A percentile compares a stretch with the other conserved stretches of the same genome.
phyloP scores from a whole-genome alignment of 2,797 vertebrate genomes.

The Schizopygopsis pylzovi region DNA sequence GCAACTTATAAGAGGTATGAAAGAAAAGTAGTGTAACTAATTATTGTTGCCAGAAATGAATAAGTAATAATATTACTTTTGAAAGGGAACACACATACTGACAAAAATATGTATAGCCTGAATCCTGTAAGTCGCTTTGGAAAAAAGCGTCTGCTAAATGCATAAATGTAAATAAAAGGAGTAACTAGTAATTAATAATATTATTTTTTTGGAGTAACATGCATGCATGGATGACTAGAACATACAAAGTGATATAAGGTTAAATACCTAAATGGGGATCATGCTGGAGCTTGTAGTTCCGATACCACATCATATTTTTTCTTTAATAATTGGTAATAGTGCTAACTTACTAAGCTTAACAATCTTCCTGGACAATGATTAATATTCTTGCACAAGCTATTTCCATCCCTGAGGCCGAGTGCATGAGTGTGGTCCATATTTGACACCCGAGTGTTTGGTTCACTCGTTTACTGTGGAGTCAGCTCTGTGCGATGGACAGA shows the following conservation, averaged over 20 bases:
- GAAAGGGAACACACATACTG: too few relatives aligned
- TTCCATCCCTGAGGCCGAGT: slow-evolving; percentile 37
- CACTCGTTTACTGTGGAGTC: slow-evolving; percentile 62
- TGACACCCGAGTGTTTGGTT: slow-evolving; percentile 58
- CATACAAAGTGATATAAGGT: not conserved
- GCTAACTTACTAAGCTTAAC: not conserved
- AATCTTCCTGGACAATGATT: not conserved
- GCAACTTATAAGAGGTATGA: too few relatives aligned
- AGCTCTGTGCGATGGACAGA: slow-evolving; percentile 55
- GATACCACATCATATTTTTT: not conserved
- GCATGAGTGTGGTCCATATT: slow-evolving; percentile 58
- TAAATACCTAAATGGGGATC: not conserved
- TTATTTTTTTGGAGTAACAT: too few relatives aligned
- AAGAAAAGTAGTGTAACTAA: too few relatives aligned
- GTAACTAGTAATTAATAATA: too few relatives aligned
- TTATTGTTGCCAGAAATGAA: too few relatives aligned
- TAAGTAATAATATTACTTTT: too few relatives aligned
- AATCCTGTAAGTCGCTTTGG: too few relatives aligned
- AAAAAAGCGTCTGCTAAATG: too few relatives aligned
- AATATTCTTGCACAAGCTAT: slow-evolving; percentile 43
- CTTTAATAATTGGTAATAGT: not conserved
- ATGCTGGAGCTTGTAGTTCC: not conserved
- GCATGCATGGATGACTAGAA: not conserved
- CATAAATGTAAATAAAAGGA: too few relatives aligned
- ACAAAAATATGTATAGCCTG: too few relatives aligned